Evolutionary conservation across 2,113 vertebrate genomes (phyloP).

Genomic region (Rissa tridactyla): DNA sequence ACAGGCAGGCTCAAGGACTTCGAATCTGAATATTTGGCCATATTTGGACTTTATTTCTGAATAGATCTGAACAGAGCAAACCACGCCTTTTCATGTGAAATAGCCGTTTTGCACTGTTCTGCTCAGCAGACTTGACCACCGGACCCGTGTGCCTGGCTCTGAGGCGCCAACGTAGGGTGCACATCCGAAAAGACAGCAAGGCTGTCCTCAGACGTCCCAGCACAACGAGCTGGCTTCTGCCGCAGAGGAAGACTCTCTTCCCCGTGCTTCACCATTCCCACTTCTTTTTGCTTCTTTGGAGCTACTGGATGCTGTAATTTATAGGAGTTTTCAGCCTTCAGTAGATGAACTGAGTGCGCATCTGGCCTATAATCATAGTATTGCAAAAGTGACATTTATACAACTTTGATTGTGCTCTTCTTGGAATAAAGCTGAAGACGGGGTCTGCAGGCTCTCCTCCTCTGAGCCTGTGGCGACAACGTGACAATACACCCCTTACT

Average conservation of each 20-base stretch:
- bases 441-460: neutral
- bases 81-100: neutral
- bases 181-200: neutral
- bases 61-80: neutral
- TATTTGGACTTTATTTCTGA: neutral
- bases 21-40: neutral
- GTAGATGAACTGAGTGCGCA: neutral
- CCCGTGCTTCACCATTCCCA: neutral
- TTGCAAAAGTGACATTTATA: neutral
- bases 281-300: neutral
- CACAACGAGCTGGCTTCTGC: neutral
- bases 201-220: neutral
- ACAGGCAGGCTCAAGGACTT: neutral
- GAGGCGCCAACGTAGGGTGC: accelerated
- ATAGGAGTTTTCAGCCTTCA: neutral
- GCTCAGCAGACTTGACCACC: neutral
- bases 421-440: neutral
- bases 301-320: neutral
- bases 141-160: neutral
- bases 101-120: neutral
- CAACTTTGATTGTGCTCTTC: neutral
- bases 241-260: neutral
- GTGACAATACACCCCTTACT: neutral
- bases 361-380: neutral
- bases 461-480: neutral